Base-by-base conservation (phyloP, 2,797 vertebrate genomes). In the Lacerta viridis region DNA sequence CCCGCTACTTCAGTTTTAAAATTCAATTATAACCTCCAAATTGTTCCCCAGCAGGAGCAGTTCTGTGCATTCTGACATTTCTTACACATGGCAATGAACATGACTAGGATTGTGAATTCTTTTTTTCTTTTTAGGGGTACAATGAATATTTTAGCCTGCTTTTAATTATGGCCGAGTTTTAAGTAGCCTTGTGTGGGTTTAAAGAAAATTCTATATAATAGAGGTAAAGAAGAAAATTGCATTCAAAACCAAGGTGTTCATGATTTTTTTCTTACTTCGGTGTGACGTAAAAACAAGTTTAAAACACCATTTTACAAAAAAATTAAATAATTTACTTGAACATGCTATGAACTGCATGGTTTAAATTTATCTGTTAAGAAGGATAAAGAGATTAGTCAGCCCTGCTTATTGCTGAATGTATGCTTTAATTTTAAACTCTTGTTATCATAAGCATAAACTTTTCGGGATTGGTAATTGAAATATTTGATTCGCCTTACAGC, bases 321-420 rank as follows among this genome's bases (percentile, higher is more conserved):
- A 1, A 90, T 20, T 23, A 68, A 1, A 64, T 11, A 4, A 36
- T 61, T 85, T 85, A 85, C 84, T 59, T 80, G 69, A 85, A 72
- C 7, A 6, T 88, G 41, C 33, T 87, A 43, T 79, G 87, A 88
- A 85, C 66, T 68, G 7, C 0, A 0, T 80, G 36, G 39, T 15
- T 29, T 84, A 27, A 3, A 5, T 88, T 90, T 90, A 36, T 86
- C 66, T 81, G 25, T 50, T 46, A 64, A 85, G 76, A 23, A 17
- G 29, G 43, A 43, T 93, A 84, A 90, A 90, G 88, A 23, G 78
- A 68, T 90, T 84, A 39, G 59, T 72, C 83, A 91, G 41, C 1
- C 10, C 18, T 46, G 5, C 2, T 46, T 90, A 33, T 82, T 86
- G 25, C 0, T 41, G 82, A 84, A 50, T 2, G 18, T 17, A 86